Conservation (phyloP, 1,140 invertebrate species). For the Orchesella cincta region DNA sequence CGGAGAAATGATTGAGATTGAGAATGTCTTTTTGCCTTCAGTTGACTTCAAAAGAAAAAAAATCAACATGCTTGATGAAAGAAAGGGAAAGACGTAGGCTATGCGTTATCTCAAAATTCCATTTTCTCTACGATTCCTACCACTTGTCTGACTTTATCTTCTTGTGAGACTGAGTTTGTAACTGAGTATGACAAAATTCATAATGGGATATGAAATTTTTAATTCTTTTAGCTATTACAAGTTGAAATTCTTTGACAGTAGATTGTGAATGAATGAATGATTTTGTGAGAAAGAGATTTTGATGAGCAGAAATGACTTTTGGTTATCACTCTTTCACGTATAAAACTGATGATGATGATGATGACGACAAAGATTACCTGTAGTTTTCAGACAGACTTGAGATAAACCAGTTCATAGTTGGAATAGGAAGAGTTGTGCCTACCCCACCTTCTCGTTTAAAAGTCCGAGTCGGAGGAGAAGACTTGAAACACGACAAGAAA, state of each 20-base stretch:
- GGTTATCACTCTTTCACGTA: neutral
- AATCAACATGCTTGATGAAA: neutral
- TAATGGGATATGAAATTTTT: conserved; percentile 1
- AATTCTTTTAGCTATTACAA: neutral
- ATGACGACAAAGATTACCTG: neutral
- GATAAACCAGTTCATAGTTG: neutral
- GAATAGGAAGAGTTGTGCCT: neutral
- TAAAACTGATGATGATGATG: neutral
- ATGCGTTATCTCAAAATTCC: neutral
- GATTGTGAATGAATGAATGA: conserved; percentile 1
- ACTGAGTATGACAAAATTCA: neutral
- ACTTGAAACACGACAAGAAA: conserved; percentile 24
- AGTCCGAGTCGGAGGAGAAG: neutral
- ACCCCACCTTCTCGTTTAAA: no score
- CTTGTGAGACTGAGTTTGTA: neutral
- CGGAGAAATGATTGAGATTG: neutral
- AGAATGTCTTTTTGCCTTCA: neutral
- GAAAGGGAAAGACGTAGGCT: neutral
- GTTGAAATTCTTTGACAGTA: neutral
- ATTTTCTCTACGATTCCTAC: neutral
- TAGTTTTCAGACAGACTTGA: neutral
- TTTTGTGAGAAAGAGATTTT: neutral
- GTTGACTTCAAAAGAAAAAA: neutral
- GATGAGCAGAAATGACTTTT: conserved; percentile 7
- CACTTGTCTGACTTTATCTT: neutral